These are phyloP conservation scores for Pheucticus melanocephalus DNA, from an alignment of 2,113 vertebrate genomes.

Conservation along the genomic window DNA sequence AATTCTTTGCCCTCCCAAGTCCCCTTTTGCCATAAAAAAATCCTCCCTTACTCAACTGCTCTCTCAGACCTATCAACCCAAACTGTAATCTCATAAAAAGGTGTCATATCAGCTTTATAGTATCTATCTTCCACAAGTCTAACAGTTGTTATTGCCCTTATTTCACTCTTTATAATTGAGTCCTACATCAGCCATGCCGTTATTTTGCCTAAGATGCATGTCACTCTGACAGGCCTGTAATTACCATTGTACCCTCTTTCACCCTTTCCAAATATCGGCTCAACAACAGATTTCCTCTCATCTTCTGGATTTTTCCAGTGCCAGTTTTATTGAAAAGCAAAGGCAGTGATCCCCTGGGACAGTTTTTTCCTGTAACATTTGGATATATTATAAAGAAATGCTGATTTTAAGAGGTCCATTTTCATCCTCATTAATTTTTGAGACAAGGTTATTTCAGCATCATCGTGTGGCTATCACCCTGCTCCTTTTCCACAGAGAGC, in stretches of 20 bases:
- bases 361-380: background rate
- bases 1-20: background rate
- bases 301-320: background rate
- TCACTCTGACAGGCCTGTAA: constrained; percentile 25
- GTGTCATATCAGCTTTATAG: background rate
- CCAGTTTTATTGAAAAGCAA: background rate
- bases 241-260: background rate
- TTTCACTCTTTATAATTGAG: constrained; percentile 21
- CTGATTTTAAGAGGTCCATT: background rate
- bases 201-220: constrained; percentile 27
- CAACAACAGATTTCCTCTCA: background rate
- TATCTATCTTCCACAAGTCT: background rate
- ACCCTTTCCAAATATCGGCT: constrained; percentile 26
- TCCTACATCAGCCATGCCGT: background rate
- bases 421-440: background rate
- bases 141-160: constrained; percentile 9
- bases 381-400: background rate
- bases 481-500: background rate
- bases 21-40: background rate
- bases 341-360: background rate
- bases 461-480: background rate
- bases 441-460: background rate
- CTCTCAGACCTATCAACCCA: background rate
- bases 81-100: background rate
- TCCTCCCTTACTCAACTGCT: background rate